Conservation (phyloP, 2,797 vertebrate genomes). For the Amblyraja radiata region DNA sequence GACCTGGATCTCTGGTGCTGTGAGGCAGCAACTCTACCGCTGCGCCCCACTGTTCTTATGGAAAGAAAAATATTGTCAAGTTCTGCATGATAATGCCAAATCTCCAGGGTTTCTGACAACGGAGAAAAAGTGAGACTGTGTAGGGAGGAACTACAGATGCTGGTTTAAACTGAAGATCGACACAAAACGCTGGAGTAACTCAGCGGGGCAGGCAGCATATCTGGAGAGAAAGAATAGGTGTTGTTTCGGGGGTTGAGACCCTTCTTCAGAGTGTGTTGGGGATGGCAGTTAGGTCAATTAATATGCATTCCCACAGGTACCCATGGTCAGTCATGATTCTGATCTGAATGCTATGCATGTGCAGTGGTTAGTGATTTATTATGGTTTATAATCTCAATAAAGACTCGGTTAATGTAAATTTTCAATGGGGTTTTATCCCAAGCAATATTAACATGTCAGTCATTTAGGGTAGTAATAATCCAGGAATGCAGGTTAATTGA, state of each 20-base stretch:
- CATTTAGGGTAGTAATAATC: not conserved
- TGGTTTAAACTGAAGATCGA: no score
- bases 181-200: no score
- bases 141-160: no score
- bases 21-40: no score
- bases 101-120: not conserved
- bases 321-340: not conserved
- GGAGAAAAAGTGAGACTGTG: no score
- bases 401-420: not conserved
- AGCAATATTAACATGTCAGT: not conserved
- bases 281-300: not conserved
- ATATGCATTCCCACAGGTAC: not conserved
- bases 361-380: not conserved
- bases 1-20: no score
- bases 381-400: not conserved
- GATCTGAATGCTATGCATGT: not conserved
- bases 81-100: not conserved
- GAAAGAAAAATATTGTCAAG: not conserved
- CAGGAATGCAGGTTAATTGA: not conserved
- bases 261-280: not conserved
- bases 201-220: no score
- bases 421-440: not conserved
- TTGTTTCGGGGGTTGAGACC: no score
- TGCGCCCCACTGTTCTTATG: no score
- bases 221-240: no score